phyloP scores from a whole-genome alignment of 2,113 vertebrate genomes.

The Tauraco erythrolophus region DNA sequence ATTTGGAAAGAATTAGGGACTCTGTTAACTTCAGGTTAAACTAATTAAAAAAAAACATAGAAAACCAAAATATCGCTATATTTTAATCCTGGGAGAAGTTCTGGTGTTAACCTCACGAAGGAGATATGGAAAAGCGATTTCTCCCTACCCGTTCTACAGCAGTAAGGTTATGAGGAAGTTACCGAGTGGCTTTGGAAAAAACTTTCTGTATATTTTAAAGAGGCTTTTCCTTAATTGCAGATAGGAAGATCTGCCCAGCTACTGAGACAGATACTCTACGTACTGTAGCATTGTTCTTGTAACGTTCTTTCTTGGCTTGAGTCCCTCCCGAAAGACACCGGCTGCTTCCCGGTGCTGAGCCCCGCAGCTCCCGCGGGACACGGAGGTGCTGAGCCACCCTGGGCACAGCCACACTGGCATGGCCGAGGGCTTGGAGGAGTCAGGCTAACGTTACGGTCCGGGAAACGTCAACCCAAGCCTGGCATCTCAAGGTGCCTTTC shows the following conservation, averaged over 20 bases:
- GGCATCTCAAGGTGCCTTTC: background rate
- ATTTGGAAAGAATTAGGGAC: background rate
- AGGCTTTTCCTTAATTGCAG: background rate
- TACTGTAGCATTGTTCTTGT: background rate
- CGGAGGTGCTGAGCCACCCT: background rate
- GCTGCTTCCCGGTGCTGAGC: background rate
- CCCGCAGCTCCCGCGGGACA: rapidly evolving
- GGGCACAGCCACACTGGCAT: rapidly evolving
- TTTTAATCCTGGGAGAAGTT: background rate
- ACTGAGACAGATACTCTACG: background rate
- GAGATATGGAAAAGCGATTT: background rate
- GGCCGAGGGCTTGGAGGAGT: background rate
- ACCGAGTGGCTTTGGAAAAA: background rate
- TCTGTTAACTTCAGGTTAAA: slow-evolving; percentile 15
- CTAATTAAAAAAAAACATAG: background rate
- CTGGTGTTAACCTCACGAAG: background rate
- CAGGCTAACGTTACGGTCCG: background rate
- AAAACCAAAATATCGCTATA: background rate
- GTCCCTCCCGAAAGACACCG: background rate
- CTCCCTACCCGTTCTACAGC: background rate
- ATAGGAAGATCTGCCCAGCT: background rate
- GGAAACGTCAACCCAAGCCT: background rate
- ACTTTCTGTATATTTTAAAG: rapidly evolving
- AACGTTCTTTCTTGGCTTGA: background rate
- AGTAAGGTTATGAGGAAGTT: background rate